phyloP scores from a whole-genome alignment of 2,113 vertebrate genomes.

The Ptilonorhynchus violaceus region DNA sequence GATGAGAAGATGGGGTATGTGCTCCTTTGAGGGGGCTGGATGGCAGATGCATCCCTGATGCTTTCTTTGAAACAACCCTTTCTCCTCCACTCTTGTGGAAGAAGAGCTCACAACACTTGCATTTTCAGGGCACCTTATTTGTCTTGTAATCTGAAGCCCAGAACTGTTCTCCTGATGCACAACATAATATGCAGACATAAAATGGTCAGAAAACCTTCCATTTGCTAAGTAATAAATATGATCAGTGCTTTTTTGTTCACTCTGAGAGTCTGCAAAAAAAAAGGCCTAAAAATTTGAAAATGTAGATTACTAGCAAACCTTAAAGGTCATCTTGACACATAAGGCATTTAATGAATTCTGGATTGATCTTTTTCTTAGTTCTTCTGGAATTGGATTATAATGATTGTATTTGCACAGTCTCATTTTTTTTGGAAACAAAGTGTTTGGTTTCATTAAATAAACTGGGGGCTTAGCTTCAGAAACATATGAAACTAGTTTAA shows the following conservation, averaged over 20 bases:
- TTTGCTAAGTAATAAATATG: neutral
- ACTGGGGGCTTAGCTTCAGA: neutral
- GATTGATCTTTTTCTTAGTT: conserved; percentile 16
- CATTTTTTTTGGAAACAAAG: neutral
- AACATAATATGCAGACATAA: neutral
- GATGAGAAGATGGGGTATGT: accelerated
- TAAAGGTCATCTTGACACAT: conserved; percentile 39
- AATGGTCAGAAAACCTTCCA: neutral
- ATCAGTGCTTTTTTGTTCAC: neutral
- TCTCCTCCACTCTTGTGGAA: neutral
- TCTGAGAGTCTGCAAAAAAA: neutral
- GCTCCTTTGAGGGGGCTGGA: neutral
- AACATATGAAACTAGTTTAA: neutral
- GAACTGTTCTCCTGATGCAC: neutral
- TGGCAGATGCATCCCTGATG: neutral
- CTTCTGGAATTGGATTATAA: conserved; percentile 21
- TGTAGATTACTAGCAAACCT: conserved; percentile 6
- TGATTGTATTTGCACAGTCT: neutral
- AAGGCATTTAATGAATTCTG: conserved; percentile 28
- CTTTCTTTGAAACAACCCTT: neutral
- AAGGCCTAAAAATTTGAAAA: neutral
- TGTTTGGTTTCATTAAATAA: neutral
- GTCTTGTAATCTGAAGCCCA: neutral
- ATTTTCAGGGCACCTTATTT: neutral
- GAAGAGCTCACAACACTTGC: neutral